Evolutionary conservation across 2,888 invertebrate species (phyloP).

Genomic region (Pristionchus fissidentatus): DNA sequence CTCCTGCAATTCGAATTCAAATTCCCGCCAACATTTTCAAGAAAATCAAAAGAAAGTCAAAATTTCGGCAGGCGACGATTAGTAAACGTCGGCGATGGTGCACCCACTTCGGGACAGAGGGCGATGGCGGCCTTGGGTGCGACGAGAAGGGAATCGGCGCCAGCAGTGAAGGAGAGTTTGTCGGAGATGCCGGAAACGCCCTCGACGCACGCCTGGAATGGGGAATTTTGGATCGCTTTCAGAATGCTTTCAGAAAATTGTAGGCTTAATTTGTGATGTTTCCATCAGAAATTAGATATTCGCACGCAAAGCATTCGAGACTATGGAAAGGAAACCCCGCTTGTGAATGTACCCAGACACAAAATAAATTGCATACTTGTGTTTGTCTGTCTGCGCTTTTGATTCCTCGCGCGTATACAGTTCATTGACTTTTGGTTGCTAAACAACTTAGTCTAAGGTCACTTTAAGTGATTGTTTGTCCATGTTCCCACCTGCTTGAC

Average conservation of each 20-base stretch:
- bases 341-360: too few species aligned
- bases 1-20: slow-evolving; percentile 49
- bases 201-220: slow-evolving; percentile 42
- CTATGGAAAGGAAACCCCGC: too few species aligned
- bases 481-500: slow-evolving; percentile 83
- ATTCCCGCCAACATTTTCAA: too few species aligned
- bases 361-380: too few species aligned
- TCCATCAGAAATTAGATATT: too few species aligned
- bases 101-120: slow-evolving; percentile 52
- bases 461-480: too few species aligned
- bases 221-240: background rate
- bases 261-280: background rate
- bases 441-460: too few species aligned
- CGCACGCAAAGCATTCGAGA: too few species aligned
- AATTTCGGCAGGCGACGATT: slow-evolving; percentile 20
- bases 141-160: slow-evolving; percentile 84
- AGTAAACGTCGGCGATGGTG: background rate
- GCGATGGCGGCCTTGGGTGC: slow-evolving; percentile 78
- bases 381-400: too few species aligned
- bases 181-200: slow-evolving; percentile 79
- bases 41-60: background rate
- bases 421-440: too few species aligned
- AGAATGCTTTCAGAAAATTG: background rate
- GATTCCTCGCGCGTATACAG: too few species aligned
- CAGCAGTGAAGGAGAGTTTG: slow-evolving; percentile 89